phyloP scores from a whole-genome alignment of 1,140 invertebrate species.

The Mactra quadrangularis region DNA sequence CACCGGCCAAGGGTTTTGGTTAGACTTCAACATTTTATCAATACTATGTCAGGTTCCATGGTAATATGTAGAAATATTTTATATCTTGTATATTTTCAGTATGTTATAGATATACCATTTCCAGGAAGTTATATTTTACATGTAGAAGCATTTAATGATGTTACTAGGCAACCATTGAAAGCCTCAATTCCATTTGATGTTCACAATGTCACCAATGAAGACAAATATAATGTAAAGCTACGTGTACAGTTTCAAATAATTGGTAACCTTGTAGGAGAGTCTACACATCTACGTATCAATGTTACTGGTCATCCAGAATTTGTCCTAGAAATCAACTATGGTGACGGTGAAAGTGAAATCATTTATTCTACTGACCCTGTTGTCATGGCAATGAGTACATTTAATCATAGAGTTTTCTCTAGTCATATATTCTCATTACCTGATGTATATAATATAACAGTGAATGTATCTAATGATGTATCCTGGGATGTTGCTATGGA shows the following conservation, averaged over 20 bases:
- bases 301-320: slow-evolving; percentile 16
- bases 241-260: slow-evolving; percentile 22
- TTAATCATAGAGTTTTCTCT: neutral
- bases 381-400: neutral
- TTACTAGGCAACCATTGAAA: slow-evolving; percentile 12
- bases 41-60: too few species aligned
- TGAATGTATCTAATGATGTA: slow-evolving; percentile 48
- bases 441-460: slow-evolving; percentile 31
- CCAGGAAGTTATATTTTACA: slow-evolving; percentile 18
- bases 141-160: slow-evolving; percentile 50
- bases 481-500: slow-evolving; percentile 16
- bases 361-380: neutral
- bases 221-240: too few species aligned
- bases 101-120: slow-evolving; percentile 12
- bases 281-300: slow-evolving; percentile 6
- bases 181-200: slow-evolving; percentile 4
- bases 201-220: slow-evolving; percentile 4
- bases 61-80: too few species aligned
- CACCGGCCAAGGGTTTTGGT: too few species aligned
- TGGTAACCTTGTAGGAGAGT: slow-evolving; percentile 10
- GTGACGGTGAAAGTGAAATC: slow-evolving; percentile 38
- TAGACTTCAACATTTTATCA: too few species aligned
- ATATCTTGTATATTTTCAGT: slow-evolving; percentile 31
- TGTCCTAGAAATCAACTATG: slow-evolving; percentile 17
- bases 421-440: slow-evolving; percentile 6